Percentiles rank a stretch among this genome's conserved stretches.
phyloP scores from a whole-genome alignment of 2,888 invertebrate genomes.

The Dryobota labecula region DNA sequence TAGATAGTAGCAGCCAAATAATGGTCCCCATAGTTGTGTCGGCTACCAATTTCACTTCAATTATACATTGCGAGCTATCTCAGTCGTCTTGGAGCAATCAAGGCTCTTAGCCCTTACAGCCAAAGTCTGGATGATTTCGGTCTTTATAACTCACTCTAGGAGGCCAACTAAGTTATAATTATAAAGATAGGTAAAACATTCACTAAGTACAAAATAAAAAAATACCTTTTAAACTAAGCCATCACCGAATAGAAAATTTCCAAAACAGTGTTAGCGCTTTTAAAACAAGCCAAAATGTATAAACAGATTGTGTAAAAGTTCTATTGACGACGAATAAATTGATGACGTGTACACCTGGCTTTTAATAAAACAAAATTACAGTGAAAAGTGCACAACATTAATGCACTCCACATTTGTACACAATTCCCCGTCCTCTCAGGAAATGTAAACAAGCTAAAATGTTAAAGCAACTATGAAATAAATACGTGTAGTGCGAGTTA shows the following conservation, averaged over 20 bases:
- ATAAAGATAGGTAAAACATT: too few relatives aligned
- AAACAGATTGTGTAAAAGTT: neutral
- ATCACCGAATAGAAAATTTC: too few relatives aligned
- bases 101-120: conserved; percentile 5
- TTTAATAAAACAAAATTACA: conserved; percentile 1
- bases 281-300: neutral
- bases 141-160: neutral
- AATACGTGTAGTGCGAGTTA: conserved; percentile 40
- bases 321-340: neutral
- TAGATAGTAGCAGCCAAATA: neutral
- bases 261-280: too few relatives aligned
- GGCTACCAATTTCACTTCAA: conserved; percentile 47
- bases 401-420: conserved; percentile 26
- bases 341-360: too few relatives aligned
- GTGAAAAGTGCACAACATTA: conserved; percentile 25
- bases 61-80: conserved; percentile 33
- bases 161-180: neutral
- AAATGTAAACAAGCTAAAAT: conserved; percentile 50
- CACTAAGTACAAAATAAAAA: too few relatives aligned
- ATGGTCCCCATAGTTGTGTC: conserved; percentile 11
- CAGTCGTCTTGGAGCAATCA: conserved; percentile 35
- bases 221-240: neutral
- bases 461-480: conserved; percentile 49
- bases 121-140: neutral
- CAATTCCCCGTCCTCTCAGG: conserved; percentile 14